Evolutionary conservation across 2,113 vertebrate genomes (phyloP).

Genomic region (Ictalurus furcatus): DNA sequence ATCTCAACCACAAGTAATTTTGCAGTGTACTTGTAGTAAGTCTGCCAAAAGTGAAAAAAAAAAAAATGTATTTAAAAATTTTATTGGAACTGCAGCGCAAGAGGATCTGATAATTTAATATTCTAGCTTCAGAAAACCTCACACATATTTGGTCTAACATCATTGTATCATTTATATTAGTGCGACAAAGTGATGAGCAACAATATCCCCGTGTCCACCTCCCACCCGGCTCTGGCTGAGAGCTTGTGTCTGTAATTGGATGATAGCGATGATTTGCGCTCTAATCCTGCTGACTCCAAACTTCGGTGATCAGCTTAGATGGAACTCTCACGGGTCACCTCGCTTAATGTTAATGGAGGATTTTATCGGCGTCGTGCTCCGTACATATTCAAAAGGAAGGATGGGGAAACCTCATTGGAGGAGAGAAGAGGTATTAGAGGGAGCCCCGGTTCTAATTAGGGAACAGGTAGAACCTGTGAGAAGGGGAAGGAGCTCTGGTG

Average conservation of each 20-base stretch:
- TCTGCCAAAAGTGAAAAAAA: too few species aligned
- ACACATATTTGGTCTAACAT: background rate
- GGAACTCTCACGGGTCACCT: constrained; percentile 59
- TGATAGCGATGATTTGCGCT: constrained; percentile 54
- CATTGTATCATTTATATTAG: background rate
- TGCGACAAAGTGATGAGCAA: background rate
- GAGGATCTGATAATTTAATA: too few species aligned
- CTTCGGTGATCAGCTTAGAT: constrained; percentile 70
- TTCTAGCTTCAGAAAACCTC: background rate
- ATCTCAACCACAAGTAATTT: too few species aligned
- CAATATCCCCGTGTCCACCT: background rate
- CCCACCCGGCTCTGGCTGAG: background rate
- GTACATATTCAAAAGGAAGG: background rate
- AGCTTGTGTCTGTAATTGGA: constrained; percentile 62
- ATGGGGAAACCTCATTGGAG: background rate
- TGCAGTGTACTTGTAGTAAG: too few species aligned
- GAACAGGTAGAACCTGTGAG: background rate
- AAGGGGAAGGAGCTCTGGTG: background rate
- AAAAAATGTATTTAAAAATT: too few species aligned
- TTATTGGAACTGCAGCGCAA: too few species aligned
- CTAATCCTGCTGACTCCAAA: constrained; percentile 70
- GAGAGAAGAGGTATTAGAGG: background rate
- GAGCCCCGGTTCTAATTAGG: background rate
- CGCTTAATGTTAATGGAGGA: constrained; percentile 57
- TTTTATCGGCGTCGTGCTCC: constrained; percentile 11